Evolutionary conservation across 2,888 invertebrate genomes (phyloP).

Genomic region (Agrotis clavis): DNA sequence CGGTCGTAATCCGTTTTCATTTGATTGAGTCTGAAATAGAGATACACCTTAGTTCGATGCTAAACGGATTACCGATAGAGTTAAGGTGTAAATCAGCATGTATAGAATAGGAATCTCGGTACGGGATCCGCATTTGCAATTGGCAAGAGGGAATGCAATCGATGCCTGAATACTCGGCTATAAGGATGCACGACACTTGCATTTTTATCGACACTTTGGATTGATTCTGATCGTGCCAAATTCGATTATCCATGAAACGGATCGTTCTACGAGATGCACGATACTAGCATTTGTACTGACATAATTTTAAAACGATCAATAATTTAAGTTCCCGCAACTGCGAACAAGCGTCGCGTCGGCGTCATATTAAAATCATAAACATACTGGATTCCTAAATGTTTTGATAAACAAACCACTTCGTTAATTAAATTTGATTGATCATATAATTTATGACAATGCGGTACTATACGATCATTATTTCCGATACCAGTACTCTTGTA

Average conservation of each 20-base stretch:
- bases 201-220: neutral
- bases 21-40: conserved; percentile 45
- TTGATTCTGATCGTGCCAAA: no score
- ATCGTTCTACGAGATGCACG: neutral
- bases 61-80: conserved; percentile 55
- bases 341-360: neutral
- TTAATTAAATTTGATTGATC: neutral
- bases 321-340: neutral
- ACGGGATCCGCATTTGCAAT: conserved; percentile 47
- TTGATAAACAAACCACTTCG: neutral
- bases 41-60: conserved; percentile 43
- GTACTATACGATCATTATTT: neutral
- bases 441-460: neutral
- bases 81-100: conserved; percentile 59
- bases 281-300: neutral
- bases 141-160: conserved; percentile 51
- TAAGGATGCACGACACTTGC: neutral
- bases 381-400: neutral
- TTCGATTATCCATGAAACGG: no score
- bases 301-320: no score
- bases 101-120: conserved; percentile 45
- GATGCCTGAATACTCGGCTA: conserved; percentile 38
- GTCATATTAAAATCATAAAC: neutral
- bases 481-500: neutral
- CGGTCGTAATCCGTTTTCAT: conserved; percentile 55